Percentiles rank a stretch among this genome's conserved stretches.
Conservation (phyloP, 2,888 invertebrate genomes). For the Trileptium ribeirensis region DNA sequence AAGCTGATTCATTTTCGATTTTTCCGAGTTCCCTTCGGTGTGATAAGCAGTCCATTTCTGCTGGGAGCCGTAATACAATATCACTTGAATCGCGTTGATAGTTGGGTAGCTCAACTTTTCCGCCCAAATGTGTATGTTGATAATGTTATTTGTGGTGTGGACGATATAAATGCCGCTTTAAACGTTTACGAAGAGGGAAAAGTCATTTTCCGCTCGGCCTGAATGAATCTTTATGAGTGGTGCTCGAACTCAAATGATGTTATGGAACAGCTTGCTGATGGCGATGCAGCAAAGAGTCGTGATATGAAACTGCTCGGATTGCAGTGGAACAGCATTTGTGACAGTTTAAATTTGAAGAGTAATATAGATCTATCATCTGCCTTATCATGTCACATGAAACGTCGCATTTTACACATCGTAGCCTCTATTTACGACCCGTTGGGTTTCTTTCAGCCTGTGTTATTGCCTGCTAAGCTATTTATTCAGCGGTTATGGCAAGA, state of each 20-base stretch:
- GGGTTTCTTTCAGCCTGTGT: constrained; percentile 31
- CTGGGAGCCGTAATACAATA: constrained; percentile 1
- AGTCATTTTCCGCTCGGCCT: constrained; percentile 16
- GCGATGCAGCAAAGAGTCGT: background rate
- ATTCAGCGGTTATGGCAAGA: constrained; percentile 40
- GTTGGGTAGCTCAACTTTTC: constrained; percentile 3
- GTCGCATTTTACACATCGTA: too few species aligned
- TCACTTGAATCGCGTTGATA: background rate
- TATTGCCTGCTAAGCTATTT: constrained; percentile 34
- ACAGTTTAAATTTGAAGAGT: too few species aligned
- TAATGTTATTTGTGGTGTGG: constrained; percentile 22
- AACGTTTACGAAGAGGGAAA: constrained; percentile 27
- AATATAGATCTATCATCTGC: too few species aligned
- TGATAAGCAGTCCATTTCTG: constrained; percentile 3
- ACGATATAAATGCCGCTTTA: constrained; percentile 11
- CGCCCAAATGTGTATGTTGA: constrained; percentile 34
- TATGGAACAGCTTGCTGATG: background rate
- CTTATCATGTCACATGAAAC: too few species aligned
- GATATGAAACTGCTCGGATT: constrained; percentile 10
- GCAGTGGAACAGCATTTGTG: constrained; percentile 13
- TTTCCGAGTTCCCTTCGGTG: background rate
- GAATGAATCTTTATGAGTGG: constrained; percentile 25
- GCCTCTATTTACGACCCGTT: constrained; percentile 38
- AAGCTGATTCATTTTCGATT: too few species aligned
- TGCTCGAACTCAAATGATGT: background rate